Evolutionary conservation across 1,140 invertebrate species (phyloP).

Genomic region (Drosophila repleta): DNA sequence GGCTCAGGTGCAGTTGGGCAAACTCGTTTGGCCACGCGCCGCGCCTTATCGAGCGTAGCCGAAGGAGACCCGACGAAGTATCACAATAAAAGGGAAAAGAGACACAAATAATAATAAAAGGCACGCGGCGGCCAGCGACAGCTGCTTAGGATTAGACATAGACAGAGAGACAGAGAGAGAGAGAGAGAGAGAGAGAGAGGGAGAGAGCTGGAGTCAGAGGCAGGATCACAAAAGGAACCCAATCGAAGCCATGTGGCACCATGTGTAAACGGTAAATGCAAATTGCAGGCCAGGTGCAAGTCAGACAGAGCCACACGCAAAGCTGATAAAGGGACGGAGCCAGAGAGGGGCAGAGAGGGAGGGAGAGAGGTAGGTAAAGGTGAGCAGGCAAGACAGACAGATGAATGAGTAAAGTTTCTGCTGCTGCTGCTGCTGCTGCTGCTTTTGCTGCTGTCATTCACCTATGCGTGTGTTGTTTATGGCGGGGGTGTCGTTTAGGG

Average conservation of each 20-base stretch:
- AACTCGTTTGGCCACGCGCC: constrained; percentile 76
- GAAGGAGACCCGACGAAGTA: constrained; percentile 14
- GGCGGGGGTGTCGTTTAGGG: constrained; percentile 22
- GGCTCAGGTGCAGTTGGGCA: constrained; percentile 13
- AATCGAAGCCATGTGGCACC: constrained; percentile 36
- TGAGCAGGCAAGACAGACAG: constrained; percentile 10
- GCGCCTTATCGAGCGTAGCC: constrained; percentile 38
- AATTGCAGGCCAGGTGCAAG: constrained; percentile 80
- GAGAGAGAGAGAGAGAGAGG: constrained; percentile 4
- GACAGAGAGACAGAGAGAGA: neutral
- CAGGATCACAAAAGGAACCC: constrained; percentile 52
- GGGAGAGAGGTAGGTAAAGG: neutral
- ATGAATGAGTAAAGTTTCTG: constrained; percentile 50
- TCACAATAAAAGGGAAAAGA: neutral
- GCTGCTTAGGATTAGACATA: constrained; percentile 65
- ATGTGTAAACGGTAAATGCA: constrained; percentile 75
- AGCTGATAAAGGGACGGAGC: constrained; percentile 22
- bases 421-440: constrained; percentile 16
- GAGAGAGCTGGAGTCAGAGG: constrained; percentile 5
- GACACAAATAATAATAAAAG: constrained; percentile 39
- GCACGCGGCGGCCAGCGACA: constrained; percentile 69
- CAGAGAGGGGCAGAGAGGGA: constrained; percentile 2
- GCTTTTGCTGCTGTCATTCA: neutral
- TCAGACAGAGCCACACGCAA: constrained; percentile 55
- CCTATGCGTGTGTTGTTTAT: neutral